Conservation (phyloP, 2,888 invertebrate species). For the Troglohyphantes excavatus region DNA sequence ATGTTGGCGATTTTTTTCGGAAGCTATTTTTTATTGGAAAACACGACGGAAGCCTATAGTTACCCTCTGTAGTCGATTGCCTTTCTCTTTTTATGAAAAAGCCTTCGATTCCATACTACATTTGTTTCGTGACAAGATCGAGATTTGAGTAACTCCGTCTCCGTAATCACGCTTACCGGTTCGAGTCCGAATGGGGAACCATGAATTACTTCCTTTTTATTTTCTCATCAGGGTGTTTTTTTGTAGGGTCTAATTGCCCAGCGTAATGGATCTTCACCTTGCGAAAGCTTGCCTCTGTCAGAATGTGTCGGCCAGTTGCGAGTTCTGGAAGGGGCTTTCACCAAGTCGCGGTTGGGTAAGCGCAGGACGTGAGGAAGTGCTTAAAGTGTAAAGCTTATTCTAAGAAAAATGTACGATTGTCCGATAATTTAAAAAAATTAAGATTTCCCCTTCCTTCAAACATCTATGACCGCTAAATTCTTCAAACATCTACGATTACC, state of each 20-base stretch:
- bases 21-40: conserved; percentile 2
- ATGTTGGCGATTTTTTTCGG: conserved; percentile 4
- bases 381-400: too few relatives aligned
- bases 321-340: too few relatives aligned
- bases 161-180: conserved; percentile 56
- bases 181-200: conserved; percentile 38
- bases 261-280: conserved; percentile 63
- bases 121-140: conserved; percentile 44
- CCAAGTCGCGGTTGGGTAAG: too few relatives aligned
- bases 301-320: conserved; percentile 47
- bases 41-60: conserved; percentile 8
- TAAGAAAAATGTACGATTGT: too few relatives aligned
- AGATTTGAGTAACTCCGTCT: conserved; percentile 45
- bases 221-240: conserved; percentile 62
- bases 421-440: too few relatives aligned
- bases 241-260: conserved; percentile 56
- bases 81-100: conserved; percentile 42
- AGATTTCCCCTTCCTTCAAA: too few relatives aligned
- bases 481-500: too few relatives aligned
- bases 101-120: conserved; percentile 16
- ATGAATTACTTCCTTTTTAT: conserved; percentile 63
- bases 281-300: conserved; percentile 20
- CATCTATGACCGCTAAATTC: too few relatives aligned
- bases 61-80: conserved; percentile 20
- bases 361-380: too few relatives aligned